phyloP scores from a whole-genome alignment of 2,113 vertebrate species.

The Myrmecobius fasciatus region DNA sequence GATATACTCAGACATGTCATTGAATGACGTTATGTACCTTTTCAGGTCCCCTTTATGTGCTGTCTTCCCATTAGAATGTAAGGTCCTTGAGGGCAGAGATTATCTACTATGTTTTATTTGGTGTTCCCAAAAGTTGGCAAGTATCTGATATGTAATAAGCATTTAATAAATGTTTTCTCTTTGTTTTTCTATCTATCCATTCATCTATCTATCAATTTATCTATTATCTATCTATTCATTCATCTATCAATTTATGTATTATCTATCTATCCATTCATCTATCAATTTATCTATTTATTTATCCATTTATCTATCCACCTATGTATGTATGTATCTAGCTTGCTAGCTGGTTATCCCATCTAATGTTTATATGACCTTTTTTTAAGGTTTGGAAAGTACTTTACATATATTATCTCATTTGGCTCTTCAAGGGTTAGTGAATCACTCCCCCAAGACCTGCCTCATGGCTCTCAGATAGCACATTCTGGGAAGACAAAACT shows the following conservation, averaged over 20 bases:
- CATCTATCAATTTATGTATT: not conserved
- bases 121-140: not conserved
- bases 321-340: too few relatives aligned
- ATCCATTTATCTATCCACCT: too few relatives aligned
- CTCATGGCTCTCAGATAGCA: not conserved
- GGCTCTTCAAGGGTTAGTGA: not conserved
- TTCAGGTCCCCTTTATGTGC: not conserved
- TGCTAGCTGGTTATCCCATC: too few relatives aligned
- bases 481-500: not conserved
- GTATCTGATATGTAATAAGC: not conserved
- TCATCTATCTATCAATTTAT: not conserved
- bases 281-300: too few relatives aligned
- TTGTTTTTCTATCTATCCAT: not conserved
- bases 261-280: not conserved
- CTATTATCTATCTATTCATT: not conserved
- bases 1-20: too few relatives aligned
- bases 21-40: not conserved
- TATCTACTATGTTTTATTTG: not conserved
- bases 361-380: not conserved
- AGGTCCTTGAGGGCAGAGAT: not conserved
- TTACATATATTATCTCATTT: too few relatives aligned
- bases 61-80: not conserved
- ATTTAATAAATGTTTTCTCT: not conserved
- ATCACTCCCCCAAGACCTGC: not conserved
- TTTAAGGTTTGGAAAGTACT: too few relatives aligned